Evolutionary conservation across 2,113 vertebrate species (phyloP).

Genomic region (Crotalus horridus): DNA sequence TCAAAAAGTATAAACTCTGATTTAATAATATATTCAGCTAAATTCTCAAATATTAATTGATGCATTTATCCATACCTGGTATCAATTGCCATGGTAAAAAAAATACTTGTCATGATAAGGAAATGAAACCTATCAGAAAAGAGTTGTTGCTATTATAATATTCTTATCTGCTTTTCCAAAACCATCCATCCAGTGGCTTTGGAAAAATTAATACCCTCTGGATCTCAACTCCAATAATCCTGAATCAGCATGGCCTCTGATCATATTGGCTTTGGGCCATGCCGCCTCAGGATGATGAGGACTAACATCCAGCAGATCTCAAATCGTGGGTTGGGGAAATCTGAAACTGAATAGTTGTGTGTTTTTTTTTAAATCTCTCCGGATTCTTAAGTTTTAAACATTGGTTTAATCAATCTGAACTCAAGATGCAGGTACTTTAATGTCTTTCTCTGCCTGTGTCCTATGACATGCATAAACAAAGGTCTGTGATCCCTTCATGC

Average conservation of each 20-base stretch:
- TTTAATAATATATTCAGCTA: neutral
- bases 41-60: neutral
- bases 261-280: neutral
- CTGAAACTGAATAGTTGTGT: neutral
- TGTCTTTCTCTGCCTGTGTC: neutral
- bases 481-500: neutral
- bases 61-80: neutral
- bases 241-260: neutral
- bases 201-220: neutral
- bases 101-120: neutral
- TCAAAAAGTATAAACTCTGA: neutral
- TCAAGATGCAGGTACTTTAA: neutral
- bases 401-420: neutral
- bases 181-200: neutral
- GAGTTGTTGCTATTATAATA: neutral
- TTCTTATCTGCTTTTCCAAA: neutral
- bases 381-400: neutral
- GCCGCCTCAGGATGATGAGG: neutral
- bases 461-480: constrained; percentile 5
- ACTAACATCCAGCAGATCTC: neutral
- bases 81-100: neutral
- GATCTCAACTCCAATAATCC: neutral
- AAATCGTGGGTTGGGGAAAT: neutral
- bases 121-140: neutral
- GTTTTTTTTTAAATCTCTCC: neutral